Base-by-base conservation (phyloP, 2,888 invertebrate species). In the Empis livida region DNA sequence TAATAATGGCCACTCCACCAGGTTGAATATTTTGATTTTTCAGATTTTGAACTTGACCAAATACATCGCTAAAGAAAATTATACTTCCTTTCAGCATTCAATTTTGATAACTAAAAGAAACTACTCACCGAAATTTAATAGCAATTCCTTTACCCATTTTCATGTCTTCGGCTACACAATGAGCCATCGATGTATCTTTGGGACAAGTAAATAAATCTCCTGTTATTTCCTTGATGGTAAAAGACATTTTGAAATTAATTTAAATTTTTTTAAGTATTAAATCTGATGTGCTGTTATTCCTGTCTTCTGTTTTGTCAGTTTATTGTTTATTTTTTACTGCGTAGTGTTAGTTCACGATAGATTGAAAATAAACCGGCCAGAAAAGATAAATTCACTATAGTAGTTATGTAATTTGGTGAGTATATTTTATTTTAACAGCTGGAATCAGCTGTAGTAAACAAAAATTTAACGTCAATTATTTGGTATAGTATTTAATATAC, bases 81-180 rank as follows among this genome's bases (percentile, higher is more conserved):
- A 38, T 10, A 38, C n/a, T n/a, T n/a, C n/a, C n/a, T n/a, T n/a
- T n/a, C n/a, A n/a, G n/a, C n/a, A n/a, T n/a, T n/a, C n/a, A n/a
- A n/a, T n/a, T n/a, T n/a, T n/a, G n/a, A n/a, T n/a, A n/a, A n/a
- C n/a, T n/a, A n/a, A n/a, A 30, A 42, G 5, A 35, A 37, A 17
- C 30, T n/a, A 35, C 44, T 46, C 54, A 62, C 66, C 61, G 58
- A 53, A 67, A 66, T 44, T 60, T 61, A 0, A 73, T 64, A 2
- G 77, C 77, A 49, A 78, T 75, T 16, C 76, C 77, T 55, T 71
- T 72, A 8, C 75, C 73, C 76, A 78, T 75, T 39, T 65, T 63
- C 54, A 78, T 56, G 57, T 77, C 77, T 45, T 68, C 51, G 59
- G 74, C 74, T 0, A 77, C 77, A 60, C 77, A 77, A 55, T 77